Percentiles rank a stretch among this genome's conserved stretches.
Conservation (phyloP, 1,140 invertebrate genomes). For the Euwallacea similis region DNA sequence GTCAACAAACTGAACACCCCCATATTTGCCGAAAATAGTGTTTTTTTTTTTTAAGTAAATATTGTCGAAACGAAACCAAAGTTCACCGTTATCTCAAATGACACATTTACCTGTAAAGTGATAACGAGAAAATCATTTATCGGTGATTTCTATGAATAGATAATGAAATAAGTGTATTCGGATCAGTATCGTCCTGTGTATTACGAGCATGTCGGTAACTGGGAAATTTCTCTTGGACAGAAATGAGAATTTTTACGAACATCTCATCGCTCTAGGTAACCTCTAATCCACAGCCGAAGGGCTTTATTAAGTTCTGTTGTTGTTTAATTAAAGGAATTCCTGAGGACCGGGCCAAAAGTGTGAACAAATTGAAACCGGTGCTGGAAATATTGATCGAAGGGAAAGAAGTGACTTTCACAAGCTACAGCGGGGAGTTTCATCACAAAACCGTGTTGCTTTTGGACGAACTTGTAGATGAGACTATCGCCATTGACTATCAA, state of each 20-base stretch:
- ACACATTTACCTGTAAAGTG: too few relatives aligned
- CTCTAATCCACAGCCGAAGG: background rate
- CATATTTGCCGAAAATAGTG: too few relatives aligned
- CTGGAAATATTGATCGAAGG: constrained; percentile 20
- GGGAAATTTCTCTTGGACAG: constrained; percentile 6
- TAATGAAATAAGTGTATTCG: too few relatives aligned
- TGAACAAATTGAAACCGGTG: constrained; percentile 18
- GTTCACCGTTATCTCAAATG: too few relatives aligned
- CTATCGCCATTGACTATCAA: constrained; percentile 9
- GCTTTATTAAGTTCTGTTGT: background rate
- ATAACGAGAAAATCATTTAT: too few relatives aligned
- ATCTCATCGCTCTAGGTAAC: constrained; percentile 19
- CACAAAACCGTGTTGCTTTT: constrained; percentile 18
- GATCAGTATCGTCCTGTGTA: background rate
- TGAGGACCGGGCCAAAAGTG: constrained; percentile 11
- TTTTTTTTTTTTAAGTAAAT: too few relatives aligned
- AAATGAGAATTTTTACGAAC: constrained; percentile 22
- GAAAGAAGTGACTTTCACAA: constrained; percentile 15
- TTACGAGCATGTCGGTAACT: constrained; percentile 3
- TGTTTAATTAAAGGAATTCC: constrained; percentile 17
- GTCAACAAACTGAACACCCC: too few relatives aligned
- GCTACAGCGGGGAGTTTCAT: constrained; percentile 18
- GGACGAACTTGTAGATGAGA: constrained; percentile 20
- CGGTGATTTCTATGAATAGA: too few relatives aligned
- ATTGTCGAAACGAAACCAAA: too few relatives aligned